Conservation (phyloP, 2,113 vertebrate genomes). For the Myiozetetes cayanensis region DNA sequence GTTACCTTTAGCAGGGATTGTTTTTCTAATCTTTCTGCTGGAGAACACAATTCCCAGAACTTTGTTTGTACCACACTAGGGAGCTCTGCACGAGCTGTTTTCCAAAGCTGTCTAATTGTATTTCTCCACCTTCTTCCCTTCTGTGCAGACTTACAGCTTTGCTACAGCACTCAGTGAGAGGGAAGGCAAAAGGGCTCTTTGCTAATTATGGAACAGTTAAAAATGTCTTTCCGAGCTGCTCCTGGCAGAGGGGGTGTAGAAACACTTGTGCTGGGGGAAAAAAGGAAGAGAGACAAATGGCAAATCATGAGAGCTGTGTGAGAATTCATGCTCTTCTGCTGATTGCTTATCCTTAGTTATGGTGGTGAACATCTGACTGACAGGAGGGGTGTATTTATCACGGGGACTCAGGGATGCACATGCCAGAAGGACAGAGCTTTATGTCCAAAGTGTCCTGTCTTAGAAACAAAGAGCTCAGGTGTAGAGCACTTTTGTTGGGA, state of each 20-base stretch:
- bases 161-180: not conserved
- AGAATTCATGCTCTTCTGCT: not conserved
- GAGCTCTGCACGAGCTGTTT: not conserved
- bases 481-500: not conserved
- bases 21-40: not conserved
- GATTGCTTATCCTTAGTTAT: not conserved
- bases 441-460: no score
- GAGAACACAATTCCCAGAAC: not conserved
- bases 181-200: not conserved
- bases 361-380: not conserved
- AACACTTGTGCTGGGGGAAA: rapidly evolving
- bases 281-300: not conserved
- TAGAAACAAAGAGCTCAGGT: not conserved
- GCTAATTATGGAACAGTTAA: not conserved
- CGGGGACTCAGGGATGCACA: not conserved
- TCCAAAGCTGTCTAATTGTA: not conserved
- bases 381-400: not conserved
- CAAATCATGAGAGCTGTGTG: not conserved
- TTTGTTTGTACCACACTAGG: not conserved
- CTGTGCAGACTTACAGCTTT: not conserved
- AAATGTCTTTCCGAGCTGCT: not conserved
- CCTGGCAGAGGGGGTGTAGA: not conserved
- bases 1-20: not conserved
- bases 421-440: not conserved
- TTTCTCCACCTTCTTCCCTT: not conserved